phyloP scores from a whole-genome alignment of 2,888 invertebrate species.

The Spialia ferax region DNA sequence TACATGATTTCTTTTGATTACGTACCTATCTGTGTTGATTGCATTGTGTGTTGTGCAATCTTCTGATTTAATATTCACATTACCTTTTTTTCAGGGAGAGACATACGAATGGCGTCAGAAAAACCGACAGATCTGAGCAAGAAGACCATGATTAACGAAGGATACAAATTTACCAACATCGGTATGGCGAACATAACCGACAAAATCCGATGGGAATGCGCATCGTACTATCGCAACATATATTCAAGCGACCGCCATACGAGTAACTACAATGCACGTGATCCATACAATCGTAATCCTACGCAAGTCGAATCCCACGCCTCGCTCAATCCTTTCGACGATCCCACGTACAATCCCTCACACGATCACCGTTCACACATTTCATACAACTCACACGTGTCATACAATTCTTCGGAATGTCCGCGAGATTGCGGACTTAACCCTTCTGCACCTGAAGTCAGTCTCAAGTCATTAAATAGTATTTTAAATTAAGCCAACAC shows the following conservation, averaged over 20 bases:
- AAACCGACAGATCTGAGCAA: not conserved
- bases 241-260: not conserved
- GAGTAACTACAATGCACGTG: not conserved
- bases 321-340: not conserved
- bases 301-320: not conserved
- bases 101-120: not conserved
- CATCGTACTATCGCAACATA: constrained; percentile 5
- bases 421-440: not conserved
- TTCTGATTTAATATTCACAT: no score
- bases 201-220: constrained; percentile 16
- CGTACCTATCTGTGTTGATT: no score
- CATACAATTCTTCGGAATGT: constrained; percentile 2
- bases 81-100: not conserved
- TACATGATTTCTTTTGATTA: no score
- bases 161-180: constrained; percentile 10
- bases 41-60: no score
- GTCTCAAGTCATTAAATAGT: not conserved
- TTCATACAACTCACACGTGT: constrained; percentile 2
- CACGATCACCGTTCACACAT: not conserved
- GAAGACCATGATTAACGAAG: constrained; percentile 1
- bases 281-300: not conserved
- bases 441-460: not conserved
- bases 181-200: constrained; percentile 15
- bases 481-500: not conserved
- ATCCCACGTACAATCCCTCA: not conserved